These are phyloP conservation scores for Melanerpes formicivorus DNA, from an alignment of 2,113 vertebrate genomes.

Conservation along the genomic window DNA sequence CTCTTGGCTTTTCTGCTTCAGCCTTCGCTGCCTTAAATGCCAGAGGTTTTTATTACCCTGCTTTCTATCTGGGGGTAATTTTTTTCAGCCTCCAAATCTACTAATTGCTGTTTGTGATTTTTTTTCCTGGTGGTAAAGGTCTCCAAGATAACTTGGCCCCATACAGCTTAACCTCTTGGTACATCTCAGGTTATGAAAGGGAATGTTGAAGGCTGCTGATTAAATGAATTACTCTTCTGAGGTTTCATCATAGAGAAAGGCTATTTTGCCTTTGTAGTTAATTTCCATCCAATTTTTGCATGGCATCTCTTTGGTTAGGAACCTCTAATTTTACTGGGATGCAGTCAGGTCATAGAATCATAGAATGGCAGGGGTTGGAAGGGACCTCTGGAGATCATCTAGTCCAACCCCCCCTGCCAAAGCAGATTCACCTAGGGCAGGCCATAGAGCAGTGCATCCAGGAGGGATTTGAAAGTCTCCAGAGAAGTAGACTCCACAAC, in stretches of 20 bases:
- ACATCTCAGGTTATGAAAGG: constrained; percentile 34
- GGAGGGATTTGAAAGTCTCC: too few species aligned
- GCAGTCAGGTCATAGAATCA: neutral
- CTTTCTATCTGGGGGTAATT: constrained; percentile 31
- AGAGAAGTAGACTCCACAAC: too few species aligned
- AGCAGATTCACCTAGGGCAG: too few species aligned
- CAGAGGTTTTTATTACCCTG: constrained; percentile 25
- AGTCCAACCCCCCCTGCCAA: too few species aligned
- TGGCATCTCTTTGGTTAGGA: neutral
- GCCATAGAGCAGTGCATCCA: too few species aligned
- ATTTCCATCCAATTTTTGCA: neutral
- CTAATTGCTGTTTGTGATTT: constrained; percentile 12
- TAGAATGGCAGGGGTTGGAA: too few species aligned
- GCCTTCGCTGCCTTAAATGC: neutral
- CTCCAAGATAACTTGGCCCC: constrained; percentile 3
- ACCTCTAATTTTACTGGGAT: neutral
- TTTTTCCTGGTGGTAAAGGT: constrained; percentile 47
- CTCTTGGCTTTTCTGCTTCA: neutral
- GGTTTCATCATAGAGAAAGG: neutral
- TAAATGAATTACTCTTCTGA: constrained; percentile 26
- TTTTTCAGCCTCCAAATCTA: neutral
- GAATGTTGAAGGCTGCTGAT: neutral
- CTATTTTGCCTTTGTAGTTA: neutral
- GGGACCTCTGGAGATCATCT: too few species aligned
- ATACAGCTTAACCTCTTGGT: neutral